Percentiles rank a stretch among this genome's conserved stretches.
These are phyloP conservation scores for Upupa epops DNA, from an alignment of 2,113 vertebrate species.

Conservation along the genomic window DNA sequence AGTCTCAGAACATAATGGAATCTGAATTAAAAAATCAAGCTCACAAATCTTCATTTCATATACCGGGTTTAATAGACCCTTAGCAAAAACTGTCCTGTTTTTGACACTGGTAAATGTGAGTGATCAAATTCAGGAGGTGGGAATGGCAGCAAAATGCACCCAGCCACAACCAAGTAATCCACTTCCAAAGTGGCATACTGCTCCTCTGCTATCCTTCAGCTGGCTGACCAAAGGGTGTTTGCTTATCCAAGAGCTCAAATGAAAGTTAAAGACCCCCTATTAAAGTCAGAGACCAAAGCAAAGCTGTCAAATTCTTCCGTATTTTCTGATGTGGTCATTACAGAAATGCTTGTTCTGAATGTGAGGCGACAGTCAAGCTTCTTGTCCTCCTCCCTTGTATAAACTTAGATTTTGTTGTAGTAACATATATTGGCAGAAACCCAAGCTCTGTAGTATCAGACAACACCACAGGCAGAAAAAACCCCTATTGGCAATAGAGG, in stretches of 20 bases:
- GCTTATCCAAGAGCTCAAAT: neutral
- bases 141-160: neutral
- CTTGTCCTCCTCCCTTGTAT: neutral
- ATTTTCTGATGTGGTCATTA: neutral
- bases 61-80: neutral
- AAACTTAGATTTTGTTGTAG: neutral
- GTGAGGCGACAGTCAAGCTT: neutral
- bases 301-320: neutral
- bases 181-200: neutral
- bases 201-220: neutral
- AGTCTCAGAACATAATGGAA: neutral
- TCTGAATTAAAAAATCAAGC: neutral
- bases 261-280: too few species aligned
- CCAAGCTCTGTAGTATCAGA: neutral
- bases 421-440: neutral
- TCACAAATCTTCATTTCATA: neutral
- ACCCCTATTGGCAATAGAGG: neutral
- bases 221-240: neutral
- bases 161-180: neutral
- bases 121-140: neutral
- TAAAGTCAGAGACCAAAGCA: neutral
- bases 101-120: neutral
- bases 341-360: neutral
- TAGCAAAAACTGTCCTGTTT: neutral
- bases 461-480: neutral